Evolutionary conservation across 1,140 invertebrate species (phyloP).

Genomic region (Lordiphosa mommai): DNA sequence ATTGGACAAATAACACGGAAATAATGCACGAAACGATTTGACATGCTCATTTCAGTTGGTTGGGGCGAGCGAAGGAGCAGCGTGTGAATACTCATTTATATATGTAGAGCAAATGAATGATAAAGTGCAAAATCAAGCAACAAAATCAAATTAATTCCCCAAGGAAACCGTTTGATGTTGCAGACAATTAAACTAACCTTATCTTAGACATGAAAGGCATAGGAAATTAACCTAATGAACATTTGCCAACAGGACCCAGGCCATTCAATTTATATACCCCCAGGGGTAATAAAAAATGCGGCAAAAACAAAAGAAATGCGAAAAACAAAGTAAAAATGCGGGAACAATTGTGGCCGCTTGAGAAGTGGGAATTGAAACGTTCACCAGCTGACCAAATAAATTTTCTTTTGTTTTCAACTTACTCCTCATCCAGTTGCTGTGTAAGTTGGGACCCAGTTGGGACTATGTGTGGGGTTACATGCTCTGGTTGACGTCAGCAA

Average conservation of each 20-base stretch:
- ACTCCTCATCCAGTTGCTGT: neutral
- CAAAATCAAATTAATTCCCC: neutral
- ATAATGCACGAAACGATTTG: too few species aligned
- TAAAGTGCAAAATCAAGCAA: neutral
- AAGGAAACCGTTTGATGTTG: too few species aligned
- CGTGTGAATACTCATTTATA: too few species aligned
- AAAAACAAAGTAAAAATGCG: neutral
- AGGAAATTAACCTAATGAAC: neutral
- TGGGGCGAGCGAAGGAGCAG: too few species aligned
- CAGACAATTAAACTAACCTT: neutral
- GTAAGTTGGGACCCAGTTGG: too few species aligned
- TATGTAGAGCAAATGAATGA: neutral
- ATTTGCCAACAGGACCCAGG: neutral
- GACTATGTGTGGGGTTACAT: too few species aligned
- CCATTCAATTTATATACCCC: neutral
- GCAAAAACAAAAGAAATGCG: neutral
- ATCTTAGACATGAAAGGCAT: neutral
- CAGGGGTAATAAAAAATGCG: neutral
- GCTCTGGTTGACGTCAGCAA: constrained; percentile 6
- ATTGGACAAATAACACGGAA: too few species aligned
- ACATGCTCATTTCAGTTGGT: too few species aligned
- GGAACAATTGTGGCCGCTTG: neutral
- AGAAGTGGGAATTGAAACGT: neutral
- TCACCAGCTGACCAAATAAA: constrained; percentile 5
- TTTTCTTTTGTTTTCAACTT: neutral